Base-by-base conservation (phyloP, 2,888 invertebrate genomes). In the Oligia fasciuncula region DNA sequence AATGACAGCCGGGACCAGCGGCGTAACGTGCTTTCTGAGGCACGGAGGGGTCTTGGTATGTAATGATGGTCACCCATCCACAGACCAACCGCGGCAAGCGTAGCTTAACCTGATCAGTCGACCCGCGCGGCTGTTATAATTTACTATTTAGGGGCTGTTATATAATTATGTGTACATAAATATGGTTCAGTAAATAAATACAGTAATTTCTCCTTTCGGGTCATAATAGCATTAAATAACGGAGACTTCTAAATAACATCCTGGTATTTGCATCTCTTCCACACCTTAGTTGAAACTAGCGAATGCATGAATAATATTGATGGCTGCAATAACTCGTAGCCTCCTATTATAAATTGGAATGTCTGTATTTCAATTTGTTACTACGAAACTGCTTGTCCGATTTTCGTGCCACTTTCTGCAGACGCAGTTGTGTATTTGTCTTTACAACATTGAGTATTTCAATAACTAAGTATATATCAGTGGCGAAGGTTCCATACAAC, bases 241-340 rank as follows among this genome's bases (percentile, higher is more conserved):
- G 29, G 49, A 13, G n/a, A 63, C 29, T 73, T 87, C 77, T 23
- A 40, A 77, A 84, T 68, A 78, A 87, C 66, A 87, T 65, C n/a
- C 65, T 77, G 72, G 65, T 71, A 86, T 88, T 82, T 67, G 68
- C 78, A 81, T 87, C 73, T 77, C 23, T 3, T 46, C 81, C 86
- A 85, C 88, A 86, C 79, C 88, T 86, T 68, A 81, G 68, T 80
- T 85, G 60, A 71, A 79, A 81, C 88, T 67, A 79, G 77, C 29
- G 73, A 76, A 77, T 83, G 88, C 79, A 86, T 86, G 85, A 86
- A 86, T 88, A 85, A 85, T 77, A 79, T 81, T 78, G 68, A 86
- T 88, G 65, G 70, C 77, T 69, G 75, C 81, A 69, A 82, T 85
- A 79, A 88, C 19, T 86, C 79, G 77, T 70, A 43, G 67, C 76